Conservation (phyloP, 2,797 vertebrate species). For the Pseudochaenichthys georgianus region DNA sequence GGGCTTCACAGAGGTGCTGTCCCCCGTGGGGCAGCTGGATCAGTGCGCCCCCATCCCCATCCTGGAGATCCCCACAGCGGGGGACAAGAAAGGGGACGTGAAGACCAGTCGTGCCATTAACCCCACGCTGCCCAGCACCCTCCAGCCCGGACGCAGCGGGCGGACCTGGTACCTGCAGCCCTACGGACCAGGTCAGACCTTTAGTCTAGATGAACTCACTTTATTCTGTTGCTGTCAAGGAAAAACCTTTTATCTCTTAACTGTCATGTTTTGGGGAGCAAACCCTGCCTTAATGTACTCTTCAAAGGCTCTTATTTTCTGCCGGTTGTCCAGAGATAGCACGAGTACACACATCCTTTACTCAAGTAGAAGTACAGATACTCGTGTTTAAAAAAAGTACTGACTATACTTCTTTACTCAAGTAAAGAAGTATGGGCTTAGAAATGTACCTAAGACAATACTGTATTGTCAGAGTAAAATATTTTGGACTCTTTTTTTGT, state of each 20-base stretch:
- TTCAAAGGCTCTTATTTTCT: constrained; percentile 28
- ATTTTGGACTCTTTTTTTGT: too few relatives aligned
- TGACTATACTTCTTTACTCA: too few relatives aligned
- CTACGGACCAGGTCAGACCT: constrained; percentile 92
- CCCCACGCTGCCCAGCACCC: constrained; percentile 89
- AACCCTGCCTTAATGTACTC: constrained; percentile 20
- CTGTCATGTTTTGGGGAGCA: constrained; percentile 33
- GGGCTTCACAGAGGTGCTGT: constrained; percentile 95
- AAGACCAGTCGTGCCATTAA: constrained; percentile 96
- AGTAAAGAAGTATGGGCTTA: too few relatives aligned
- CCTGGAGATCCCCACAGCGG: constrained; percentile 92
- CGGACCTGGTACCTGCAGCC: constrained; percentile 98
- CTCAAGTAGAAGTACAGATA: too few relatives aligned
- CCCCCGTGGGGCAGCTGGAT: constrained; percentile 90
- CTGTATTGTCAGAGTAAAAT: too few relatives aligned
- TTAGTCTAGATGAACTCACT: neutral
- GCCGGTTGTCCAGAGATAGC: neutral
- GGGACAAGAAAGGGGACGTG: constrained; percentile 92
- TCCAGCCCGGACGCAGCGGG: constrained; percentile 88
- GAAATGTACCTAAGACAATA: neutral
- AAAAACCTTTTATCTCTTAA: constrained; percentile 45
- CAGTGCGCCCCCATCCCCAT: constrained; percentile 94
- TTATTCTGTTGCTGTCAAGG: constrained; percentile 38
- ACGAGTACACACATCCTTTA: too few relatives aligned
- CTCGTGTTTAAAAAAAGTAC: too few relatives aligned